Percentiles rank a stretch among this genome's conserved stretches.
Conservation (phyloP, 2,113 vertebrate species). For the Fregetta grallaria region DNA sequence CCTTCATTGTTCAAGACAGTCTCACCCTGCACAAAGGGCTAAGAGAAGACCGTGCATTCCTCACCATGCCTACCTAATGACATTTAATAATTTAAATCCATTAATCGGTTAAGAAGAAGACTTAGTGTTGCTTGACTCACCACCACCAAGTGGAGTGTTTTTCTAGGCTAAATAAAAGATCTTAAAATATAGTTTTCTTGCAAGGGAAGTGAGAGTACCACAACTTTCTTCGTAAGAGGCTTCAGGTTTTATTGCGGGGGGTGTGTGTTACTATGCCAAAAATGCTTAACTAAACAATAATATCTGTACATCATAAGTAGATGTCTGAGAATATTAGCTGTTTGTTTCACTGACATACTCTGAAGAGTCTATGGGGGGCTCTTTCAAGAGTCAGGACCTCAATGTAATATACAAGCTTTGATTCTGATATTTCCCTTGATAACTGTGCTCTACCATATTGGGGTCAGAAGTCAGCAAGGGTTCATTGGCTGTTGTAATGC, state of each 20-base stretch:
- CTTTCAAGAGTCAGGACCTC: constrained; percentile 79
- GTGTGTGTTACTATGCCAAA: not conserved
- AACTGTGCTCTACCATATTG: constrained; percentile 74
- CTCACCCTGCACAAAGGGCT: not conserved
- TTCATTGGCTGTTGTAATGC: constrained; percentile 81
- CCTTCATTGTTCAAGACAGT: not conserved
- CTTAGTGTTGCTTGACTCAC: not conserved
- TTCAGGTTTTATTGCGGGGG: not conserved
- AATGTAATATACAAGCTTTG: constrained; percentile 78
- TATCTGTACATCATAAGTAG: constrained; percentile 21
- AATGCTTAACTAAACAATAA: constrained; percentile 43
- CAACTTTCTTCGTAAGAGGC: not conserved
- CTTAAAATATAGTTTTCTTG: not conserved
- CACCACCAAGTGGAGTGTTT: not conserved
- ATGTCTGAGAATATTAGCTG: constrained; percentile 68
- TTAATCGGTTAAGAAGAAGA: constrained; percentile 39
- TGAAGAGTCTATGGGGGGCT: constrained; percentile 74
- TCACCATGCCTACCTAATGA: not conserved
- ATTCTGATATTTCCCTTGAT: constrained; percentile 82
- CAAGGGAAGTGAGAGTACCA: not conserved
- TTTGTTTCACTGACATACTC: constrained; percentile 71
- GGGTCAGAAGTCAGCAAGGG: constrained; percentile 83
- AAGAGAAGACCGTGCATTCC: not conserved
- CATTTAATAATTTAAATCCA: constrained; percentile 46
- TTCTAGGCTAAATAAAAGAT: not conserved